Percentiles rank a stretch among this genome's conserved stretches.
Conservation (phyloP, 1,140 invertebrate genomes). For the Coboldia fuscipes region DNA sequence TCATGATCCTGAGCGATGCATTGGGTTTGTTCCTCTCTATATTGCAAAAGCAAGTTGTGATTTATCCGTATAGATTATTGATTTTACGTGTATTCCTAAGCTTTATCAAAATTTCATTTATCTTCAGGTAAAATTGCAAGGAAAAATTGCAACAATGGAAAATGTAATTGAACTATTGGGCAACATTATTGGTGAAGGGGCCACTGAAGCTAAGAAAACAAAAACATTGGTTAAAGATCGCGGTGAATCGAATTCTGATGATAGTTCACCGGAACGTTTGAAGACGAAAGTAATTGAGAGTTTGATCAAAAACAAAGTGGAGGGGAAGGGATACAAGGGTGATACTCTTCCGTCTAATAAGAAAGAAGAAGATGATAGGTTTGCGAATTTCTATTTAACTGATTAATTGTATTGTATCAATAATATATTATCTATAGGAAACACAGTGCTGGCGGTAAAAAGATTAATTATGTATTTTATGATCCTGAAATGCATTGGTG, state of each 20-base stretch:
- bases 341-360: constrained; percentile 1
- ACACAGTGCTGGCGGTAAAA: constrained; percentile 11
- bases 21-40: background rate
- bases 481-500: constrained; percentile 81
- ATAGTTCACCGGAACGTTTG: constrained; percentile 16
- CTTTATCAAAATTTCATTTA: background rate
- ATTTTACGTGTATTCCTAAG: background rate
- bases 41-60: background rate
- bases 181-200: constrained; percentile 49
- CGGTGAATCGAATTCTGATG: constrained; percentile 10
- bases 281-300: constrained; percentile 20
- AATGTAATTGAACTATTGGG: constrained; percentile 69
- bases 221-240: constrained; percentile 3
- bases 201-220: constrained; percentile 9
- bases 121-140: constrained; percentile 38
- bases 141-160: constrained; percentile 58
- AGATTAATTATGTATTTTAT: constrained; percentile 61
- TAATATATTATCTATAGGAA: background rate
- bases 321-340: constrained; percentile 13
- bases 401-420: background rate
- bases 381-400: background rate
- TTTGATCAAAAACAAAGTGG: constrained; percentile 18
- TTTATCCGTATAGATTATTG: background rate
- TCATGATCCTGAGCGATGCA: background rate
- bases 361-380: background rate